Base-by-base conservation (phyloP, 2,888 invertebrate species). In the Mystacides longicornis region DNA sequence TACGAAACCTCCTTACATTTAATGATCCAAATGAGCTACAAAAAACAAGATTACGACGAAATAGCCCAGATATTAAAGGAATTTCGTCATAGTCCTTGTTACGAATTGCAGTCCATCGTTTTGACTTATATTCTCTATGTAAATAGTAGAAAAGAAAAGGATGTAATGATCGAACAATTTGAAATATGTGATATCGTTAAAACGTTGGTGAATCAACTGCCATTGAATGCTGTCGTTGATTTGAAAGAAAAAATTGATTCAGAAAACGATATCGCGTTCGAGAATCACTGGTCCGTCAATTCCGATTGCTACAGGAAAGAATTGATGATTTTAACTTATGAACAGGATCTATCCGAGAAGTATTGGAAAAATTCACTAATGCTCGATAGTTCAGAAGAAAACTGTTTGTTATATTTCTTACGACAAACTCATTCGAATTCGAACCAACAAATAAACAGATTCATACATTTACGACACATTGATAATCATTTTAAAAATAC, bases 401-500 rank as follows among this genome's bases (percentile, higher is more conserved):
- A 3, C 14, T 3, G 37, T 3, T 37, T 37, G 14, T 37, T n/a
- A n/a, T 37, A 37, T 37, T 37, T 37, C 37, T 4, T 37, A 7
- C 37, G 3, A 16, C 37, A 37, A 37, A 37, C 37, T n/a, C 7
- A 37, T 14, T 14, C 14, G 3, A 14, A 7, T 37, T 3, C 14
- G 3, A 37, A 37, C 16, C 14, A 3, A 3, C 37, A 37, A 14
- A 7, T 37, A 37, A 16, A 37, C 11, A 71, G 67, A 1, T 69
- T 69, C 60, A 65, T 73, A 16, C 74, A 72, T 61, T 64, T 75
- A 1, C 65, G 65, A 31, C 71, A 63, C 51, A 22, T 71, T 11
- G 23, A 46, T 37, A 37, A n/a, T n/a, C 20, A 14, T 37, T 37
- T 37, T 14, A 37, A 37, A 14, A 3, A 37, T 37, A 45, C 5